These are phyloP conservation scores for Bimastos eiseni DNA, from an alignment of 2,888 invertebrate species.

Conservation along the genomic window DNA sequence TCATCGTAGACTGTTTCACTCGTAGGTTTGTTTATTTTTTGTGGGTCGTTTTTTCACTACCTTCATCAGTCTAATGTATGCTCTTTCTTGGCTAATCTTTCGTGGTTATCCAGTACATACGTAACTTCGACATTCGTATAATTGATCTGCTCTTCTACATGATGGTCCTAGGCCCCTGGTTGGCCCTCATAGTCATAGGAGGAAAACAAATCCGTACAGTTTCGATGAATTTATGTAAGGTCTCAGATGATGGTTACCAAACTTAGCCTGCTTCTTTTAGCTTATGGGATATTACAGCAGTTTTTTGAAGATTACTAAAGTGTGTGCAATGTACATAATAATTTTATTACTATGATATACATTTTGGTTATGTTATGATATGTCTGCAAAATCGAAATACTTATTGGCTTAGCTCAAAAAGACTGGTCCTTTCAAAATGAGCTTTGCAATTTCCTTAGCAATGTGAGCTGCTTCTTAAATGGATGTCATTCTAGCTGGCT, in stretches of 20 bases:
- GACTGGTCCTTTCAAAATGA: not conserved
- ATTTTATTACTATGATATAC: not conserved
- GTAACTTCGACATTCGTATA: not conserved
- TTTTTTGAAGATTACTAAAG: not conserved
- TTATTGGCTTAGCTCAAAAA: not conserved
- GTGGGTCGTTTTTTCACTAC: not conserved
- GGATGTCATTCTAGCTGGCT: not conserved
- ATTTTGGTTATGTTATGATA: not conserved
- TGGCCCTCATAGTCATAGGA: not conserved
- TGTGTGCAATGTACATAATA: not conserved
- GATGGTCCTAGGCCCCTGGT: not conserved
- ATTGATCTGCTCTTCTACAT: not conserved
- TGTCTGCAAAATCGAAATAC: not conserved
- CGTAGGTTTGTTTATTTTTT: slow-evolving; percentile 1
- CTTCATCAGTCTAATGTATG: not conserved
- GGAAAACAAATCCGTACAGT: not conserved
- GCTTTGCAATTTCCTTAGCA: not conserved
- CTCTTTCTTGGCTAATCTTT: not conserved
- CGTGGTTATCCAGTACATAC: slow-evolving; percentile 1
- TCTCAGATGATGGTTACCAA: not conserved
- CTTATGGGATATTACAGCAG: not conserved
- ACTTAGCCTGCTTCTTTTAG: too few relatives aligned
- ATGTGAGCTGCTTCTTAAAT: not conserved
- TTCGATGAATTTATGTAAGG: not conserved
- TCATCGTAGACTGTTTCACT: not conserved